Base-by-base conservation (phyloP, 2,797 vertebrate genomes). In the Anableps anableps region DNA sequence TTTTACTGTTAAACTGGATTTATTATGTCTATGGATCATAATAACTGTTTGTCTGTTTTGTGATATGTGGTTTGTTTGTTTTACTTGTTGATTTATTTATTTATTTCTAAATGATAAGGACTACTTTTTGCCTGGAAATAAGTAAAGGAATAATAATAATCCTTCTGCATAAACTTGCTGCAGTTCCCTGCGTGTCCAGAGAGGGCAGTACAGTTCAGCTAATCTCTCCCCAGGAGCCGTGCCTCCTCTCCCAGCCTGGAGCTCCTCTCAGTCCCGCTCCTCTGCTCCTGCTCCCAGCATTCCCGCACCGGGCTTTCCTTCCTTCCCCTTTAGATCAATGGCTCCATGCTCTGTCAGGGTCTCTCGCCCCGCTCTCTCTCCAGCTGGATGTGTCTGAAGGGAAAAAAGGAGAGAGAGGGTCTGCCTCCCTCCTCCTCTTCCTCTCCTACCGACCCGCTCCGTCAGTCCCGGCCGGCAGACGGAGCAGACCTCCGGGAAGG, bases 401-500 rank as follows among this genome's bases (percentile, higher is more conserved):
- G 43, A 72, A 31, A 45, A 72, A 31, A 62, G 48, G 58, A 60
- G 79, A 78, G 77, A 76, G 82, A 75, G 73, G 77, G 77, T 58
- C 34, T 68, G 47, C 78, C 71, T 74, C 62, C 48, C 51, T 53
- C 51, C 50, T 53, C 72, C 47, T 70, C 76, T 48, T 64, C 77
- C 76, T 76, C 51, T 76, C 76, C 53, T 60, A 72, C 73, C 83
- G 51, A 76, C 70, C 85, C 85, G 82, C 83, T 87, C 84, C 85
- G 79, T 74, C 85, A 38, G 68, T 90, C 76, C 87, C 90, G 86
- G 79, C 73, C 78, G 82, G 77, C 92, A 93, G 88, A 90, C 87
- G 77, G 87, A 93, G 89, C 91, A 83, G 88, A 94, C 90, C 90
- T 92, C 90, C 89, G 79, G 81, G 85, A 85, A 83, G 84, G 83